phyloP scores from a whole-genome alignment of 2,888 invertebrate genomes.

The Ptychoptera contaminata region DNA sequence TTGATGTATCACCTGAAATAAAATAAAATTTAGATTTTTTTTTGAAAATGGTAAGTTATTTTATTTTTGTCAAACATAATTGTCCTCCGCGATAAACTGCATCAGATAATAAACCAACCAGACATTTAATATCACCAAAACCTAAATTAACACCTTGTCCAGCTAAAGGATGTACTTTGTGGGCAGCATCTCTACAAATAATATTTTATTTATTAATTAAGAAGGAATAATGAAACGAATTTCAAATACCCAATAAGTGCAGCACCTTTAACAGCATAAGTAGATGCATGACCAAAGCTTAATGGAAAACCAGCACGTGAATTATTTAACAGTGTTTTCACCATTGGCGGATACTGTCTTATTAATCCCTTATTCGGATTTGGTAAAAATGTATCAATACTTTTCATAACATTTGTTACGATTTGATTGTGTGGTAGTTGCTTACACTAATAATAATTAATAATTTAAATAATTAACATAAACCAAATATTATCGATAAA shows the following conservation, averaged over 20 bases:
- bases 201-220: neutral
- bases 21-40: neutral
- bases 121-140: slow-evolving; percentile 73
- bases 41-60: too few relatives aligned
- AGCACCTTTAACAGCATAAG: slow-evolving; percentile 67
- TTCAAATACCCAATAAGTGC: slow-evolving; percentile 66
- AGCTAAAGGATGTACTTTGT: slow-evolving; percentile 88
- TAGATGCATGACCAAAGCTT: slow-evolving; percentile 75
- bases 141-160: slow-evolving; percentile 98
- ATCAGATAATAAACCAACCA: slow-evolving; percentile 54
- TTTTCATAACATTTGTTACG: slow-evolving; percentile 30
- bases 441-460: slow-evolving; percentile 14
- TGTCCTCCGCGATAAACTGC: slow-evolving; percentile 57
- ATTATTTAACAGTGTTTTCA: slow-evolving; percentile 20
- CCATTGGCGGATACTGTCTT: slow-evolving; percentile 27
- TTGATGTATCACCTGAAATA: slow-evolving; percentile 43
- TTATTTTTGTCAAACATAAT: slow-evolving; percentile 35
- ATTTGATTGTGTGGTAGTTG: slow-evolving; percentile 24
- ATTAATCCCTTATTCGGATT: slow-evolving; percentile 20
- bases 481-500: slow-evolving; percentile 4
- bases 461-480: neutral
- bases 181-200: slow-evolving; percentile 59
- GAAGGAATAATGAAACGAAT: neutral
- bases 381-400: slow-evolving; percentile 33
- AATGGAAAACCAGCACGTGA: slow-evolving; percentile 79